Conservation (phyloP, 2,888 invertebrate species). For the Lasius fuliginosus region DNA sequence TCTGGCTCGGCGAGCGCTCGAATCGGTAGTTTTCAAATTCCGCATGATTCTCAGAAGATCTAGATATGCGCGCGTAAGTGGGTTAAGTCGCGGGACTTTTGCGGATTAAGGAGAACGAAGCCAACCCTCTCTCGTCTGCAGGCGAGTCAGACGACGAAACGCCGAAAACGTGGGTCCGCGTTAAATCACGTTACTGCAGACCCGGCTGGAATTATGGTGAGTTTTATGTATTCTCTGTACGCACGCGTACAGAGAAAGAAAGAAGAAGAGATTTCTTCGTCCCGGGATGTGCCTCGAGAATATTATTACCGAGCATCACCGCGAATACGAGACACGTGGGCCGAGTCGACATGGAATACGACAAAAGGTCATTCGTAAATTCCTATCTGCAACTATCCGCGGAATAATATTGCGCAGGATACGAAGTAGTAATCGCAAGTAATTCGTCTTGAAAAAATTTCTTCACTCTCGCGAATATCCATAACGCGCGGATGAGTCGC, state of each 20-base stretch:
- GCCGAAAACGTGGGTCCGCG: constrained; percentile 65
- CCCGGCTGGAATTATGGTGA: constrained; percentile 69
- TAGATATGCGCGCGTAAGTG: constrained; percentile 65
- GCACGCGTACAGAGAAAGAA: constrained; percentile 55
- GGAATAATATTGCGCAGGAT: neutral
- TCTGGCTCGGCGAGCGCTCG: constrained; percentile 48
- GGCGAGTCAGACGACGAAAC: constrained; percentile 63
- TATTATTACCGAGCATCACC: constrained; percentile 65
- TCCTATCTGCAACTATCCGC: neutral
- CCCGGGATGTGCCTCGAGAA: constrained; percentile 55
- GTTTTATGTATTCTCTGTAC: constrained; percentile 71
- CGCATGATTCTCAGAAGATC: constrained; percentile 56
- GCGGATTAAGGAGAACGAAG: constrained; percentile 63
- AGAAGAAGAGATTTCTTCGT: constrained; percentile 61
- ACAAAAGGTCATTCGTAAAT: constrained; percentile 32
- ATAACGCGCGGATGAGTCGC: constrained; percentile 19
- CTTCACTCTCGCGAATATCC: constrained; percentile 1
- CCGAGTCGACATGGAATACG: constrained; percentile 19
- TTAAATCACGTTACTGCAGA: constrained; percentile 71
- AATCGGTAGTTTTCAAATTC: constrained; percentile 48
- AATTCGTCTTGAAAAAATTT: neutral
- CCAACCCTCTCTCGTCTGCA: constrained; percentile 51
- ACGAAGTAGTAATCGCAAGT: constrained; percentile 9
- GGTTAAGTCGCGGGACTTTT: constrained; percentile 65
- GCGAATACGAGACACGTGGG: constrained; percentile 32